Evolutionary conservation across 2,888 invertebrate genomes (phyloP).

Genomic region (Drosophila demipolita): DNA sequence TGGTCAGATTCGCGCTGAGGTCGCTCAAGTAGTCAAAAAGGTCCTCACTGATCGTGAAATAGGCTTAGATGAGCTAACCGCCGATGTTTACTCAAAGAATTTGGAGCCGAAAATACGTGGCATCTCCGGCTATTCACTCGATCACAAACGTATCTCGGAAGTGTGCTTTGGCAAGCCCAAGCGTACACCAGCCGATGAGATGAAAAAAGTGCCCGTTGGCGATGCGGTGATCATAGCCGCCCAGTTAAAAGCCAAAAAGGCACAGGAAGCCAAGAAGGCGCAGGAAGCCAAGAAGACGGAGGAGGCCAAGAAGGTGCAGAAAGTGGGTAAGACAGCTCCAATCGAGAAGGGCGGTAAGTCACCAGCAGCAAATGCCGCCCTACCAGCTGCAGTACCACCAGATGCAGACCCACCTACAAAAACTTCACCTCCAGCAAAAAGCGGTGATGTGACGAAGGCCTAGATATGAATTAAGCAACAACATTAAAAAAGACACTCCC

Average conservation of each 20-base stretch:
- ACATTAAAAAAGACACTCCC: neutral
- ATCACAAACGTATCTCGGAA: slow-evolving; percentile 49
- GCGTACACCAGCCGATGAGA: slow-evolving; percentile 46
- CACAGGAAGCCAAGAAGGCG: slow-evolving; percentile 5
- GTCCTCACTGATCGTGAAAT: slow-evolving; percentile 92
- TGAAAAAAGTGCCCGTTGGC: slow-evolving; percentile 57
- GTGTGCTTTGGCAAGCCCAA: slow-evolving; percentile 61
- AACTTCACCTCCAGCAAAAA: neutral
- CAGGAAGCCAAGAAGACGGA: neutral
- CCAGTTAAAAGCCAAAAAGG: slow-evolving; percentile 12
- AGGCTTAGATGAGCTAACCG: slow-evolving; percentile 89
- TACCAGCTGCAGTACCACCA: neutral
- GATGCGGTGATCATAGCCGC: slow-evolving; percentile 40
- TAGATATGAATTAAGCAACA: neutral
- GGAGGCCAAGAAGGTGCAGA: neutral
- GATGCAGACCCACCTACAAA: neutral
- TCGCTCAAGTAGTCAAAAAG: slow-evolving; percentile 91
- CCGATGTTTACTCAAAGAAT: slow-evolving; percentile 90
- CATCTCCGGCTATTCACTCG: slow-evolving; percentile 42
- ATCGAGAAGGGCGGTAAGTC: neutral
- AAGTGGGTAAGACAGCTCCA: neutral
- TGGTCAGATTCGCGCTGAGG: slow-evolving; percentile 87
- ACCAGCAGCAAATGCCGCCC: neutral
- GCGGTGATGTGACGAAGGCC: neutral
- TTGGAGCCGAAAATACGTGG: slow-evolving; percentile 89